Conservation (phyloP, 2,113 vertebrate species). For the Anguilla japonica region DNA sequence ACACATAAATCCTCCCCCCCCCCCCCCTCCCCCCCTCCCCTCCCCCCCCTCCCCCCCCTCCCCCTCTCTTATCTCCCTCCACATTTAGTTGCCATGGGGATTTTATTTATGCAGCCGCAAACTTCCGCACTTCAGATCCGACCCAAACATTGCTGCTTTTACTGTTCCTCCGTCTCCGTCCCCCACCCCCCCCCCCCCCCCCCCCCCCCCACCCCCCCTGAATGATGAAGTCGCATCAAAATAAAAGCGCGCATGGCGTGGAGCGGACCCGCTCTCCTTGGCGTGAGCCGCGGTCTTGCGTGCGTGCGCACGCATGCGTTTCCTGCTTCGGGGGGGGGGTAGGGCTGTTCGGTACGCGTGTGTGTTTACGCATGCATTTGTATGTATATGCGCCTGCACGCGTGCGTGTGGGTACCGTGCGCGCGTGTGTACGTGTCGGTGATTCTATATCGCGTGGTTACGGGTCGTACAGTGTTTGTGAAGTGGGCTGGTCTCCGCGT, state of each 20-base stretch:
- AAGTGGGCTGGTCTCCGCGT: not conserved
- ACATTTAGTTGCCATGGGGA: slow-evolving; percentile 88
- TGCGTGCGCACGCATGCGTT: not conserved
- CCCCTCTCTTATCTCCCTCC: slow-evolving; percentile 79
- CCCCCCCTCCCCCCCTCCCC: not conserved
- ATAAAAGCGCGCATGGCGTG: slow-evolving; percentile 49
- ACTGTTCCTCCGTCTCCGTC: slow-evolving; percentile 37
- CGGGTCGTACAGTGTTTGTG: not conserved
- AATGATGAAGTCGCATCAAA: slow-evolving; percentile 74
- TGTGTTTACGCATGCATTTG: not conserved
- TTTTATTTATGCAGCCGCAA: slow-evolving; percentile 83
- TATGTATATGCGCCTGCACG: not conserved
- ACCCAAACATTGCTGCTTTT: slow-evolving; percentile 82
- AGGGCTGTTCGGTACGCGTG: not conserved
- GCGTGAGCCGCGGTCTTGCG: not conserved
- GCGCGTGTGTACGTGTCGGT: not conserved
- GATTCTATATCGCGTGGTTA: not conserved
- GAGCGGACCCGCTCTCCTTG: not conserved
- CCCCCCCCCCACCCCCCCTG: slow-evolving; percentile 49
- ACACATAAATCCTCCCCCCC: slow-evolving; percentile 83
- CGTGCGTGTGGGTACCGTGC: not conserved
- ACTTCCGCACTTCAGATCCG: slow-evolving; percentile 78
- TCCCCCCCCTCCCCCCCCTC: not conserved
- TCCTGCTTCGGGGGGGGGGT: not conserved
- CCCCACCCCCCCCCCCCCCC: slow-evolving; percentile 40